Evolutionary conservation across 2,888 invertebrate genomes (phyloP).

Genomic region (Notocelia uddmanniana): DNA sequence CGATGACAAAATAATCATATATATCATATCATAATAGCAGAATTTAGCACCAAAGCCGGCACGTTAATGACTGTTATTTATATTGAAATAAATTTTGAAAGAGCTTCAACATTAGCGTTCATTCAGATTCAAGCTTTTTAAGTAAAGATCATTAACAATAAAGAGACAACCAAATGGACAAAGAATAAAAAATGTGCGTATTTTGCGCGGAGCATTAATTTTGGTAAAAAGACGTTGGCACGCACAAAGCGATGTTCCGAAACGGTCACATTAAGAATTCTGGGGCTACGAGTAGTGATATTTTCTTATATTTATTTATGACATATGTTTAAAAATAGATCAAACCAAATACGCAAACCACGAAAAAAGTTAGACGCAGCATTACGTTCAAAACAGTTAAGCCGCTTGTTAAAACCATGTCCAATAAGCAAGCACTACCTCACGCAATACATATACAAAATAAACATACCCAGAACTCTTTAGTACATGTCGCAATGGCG

Average conservation of each 20-base stretch:
- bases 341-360: no score
- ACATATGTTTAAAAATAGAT: no score
- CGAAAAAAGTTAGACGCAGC: no score
- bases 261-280: constrained; percentile 1
- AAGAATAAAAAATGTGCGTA: constrained; percentile 23
- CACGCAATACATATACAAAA: no score
- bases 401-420: no score
- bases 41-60: no score
- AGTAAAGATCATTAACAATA: constrained; percentile 21
- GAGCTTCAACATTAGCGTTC: not conserved
- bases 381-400: no score
- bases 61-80: not conserved
- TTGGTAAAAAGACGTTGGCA: constrained; percentile 18
- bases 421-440: no score
- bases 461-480: no score
- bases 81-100: not conserved
- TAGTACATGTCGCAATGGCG: no score
- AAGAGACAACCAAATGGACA: not conserved
- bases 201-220: constrained; percentile 29
- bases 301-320: not conserved
- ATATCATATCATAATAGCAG: no score
- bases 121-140: not conserved
- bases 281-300: not conserved
- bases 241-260: constrained; percentile 9
- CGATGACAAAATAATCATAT: no score